Conservation (phyloP, 1,140 invertebrate genomes). For the Medauroidea extradentata region DNA sequence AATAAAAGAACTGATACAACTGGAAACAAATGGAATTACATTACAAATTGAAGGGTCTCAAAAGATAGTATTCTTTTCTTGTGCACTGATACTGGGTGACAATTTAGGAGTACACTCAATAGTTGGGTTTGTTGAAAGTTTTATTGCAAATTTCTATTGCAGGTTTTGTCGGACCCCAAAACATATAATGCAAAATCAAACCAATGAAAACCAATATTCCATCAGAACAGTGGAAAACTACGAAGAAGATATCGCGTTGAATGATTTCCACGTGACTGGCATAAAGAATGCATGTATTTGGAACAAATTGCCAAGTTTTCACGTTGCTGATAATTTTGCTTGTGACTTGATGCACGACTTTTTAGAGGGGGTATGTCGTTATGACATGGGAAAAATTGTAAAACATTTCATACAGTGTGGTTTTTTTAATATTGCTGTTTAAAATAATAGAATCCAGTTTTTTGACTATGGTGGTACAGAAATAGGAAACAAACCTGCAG, state of each 20-base stretch:
- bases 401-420: slow-evolving; percentile 23
- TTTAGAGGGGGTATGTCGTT: slow-evolving; percentile 29
- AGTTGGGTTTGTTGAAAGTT: slow-evolving; percentile 31
- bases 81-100: slow-evolving; percentile 31
- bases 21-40: slow-evolving; percentile 29
- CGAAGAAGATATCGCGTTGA: slow-evolving; percentile 8
- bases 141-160: slow-evolving; percentile 28
- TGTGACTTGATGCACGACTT: slow-evolving; percentile 35
- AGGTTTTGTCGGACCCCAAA: slow-evolving; percentile 29
- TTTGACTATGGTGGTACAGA: slow-evolving; percentile 25
- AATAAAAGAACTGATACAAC: slow-evolving; percentile 28
- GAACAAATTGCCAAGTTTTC: slow-evolving; percentile 22
- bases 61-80: slow-evolving; percentile 30
- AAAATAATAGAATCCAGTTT: slow-evolving; percentile 24
- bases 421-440: slow-evolving; percentile 25
- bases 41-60: slow-evolving; percentile 15
- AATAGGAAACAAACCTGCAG: slow-evolving; percentile 25
- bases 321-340: slow-evolving; percentile 26
- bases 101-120: slow-evolving; percentile 36
- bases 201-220: slow-evolving; percentile 19
- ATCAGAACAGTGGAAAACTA: slow-evolving; percentile 21
- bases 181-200: slow-evolving; percentile 4
- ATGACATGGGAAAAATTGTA: slow-evolving; percentile 26
- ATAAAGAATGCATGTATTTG: slow-evolving; percentile 21
- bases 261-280: slow-evolving; percentile 14